Evolutionary conservation across 2,797 vertebrate species (phyloP).

Genomic region (Sarcoramphus papa): DNA sequence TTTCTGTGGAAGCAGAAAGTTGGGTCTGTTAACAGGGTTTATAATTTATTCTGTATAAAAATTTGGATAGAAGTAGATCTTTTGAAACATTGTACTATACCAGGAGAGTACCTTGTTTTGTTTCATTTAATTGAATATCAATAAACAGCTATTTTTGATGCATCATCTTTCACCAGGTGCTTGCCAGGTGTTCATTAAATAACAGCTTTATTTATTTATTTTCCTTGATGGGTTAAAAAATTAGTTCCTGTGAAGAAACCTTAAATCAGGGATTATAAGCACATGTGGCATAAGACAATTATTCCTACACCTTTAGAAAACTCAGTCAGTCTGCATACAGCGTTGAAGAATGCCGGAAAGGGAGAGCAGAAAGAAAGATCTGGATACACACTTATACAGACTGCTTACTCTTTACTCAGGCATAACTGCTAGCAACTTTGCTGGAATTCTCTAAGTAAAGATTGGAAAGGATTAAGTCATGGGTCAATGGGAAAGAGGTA

Average conservation of each 20-base stretch:
- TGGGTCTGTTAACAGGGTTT: conserved; percentile 14
- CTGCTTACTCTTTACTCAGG: background rate
- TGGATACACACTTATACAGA: background rate
- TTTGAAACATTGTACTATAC: conserved; percentile 20
- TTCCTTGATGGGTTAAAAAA: conserved; percentile 1
- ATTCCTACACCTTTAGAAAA: background rate
- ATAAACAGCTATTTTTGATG: background rate
- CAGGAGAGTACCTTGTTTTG: background rate
- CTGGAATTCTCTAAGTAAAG: background rate
- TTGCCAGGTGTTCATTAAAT: conserved; percentile 27
- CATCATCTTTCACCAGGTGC: background rate
- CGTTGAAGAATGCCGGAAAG: background rate
- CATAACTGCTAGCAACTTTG: background rate
- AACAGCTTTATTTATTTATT: conserved; percentile 20
- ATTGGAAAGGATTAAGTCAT: background rate
- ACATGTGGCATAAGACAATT: background rate
- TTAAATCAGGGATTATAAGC: conserved; percentile 8
- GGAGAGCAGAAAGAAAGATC: background rate
- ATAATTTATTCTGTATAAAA: conserved; percentile 46
- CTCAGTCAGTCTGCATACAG: background rate
- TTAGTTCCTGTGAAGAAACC: background rate
- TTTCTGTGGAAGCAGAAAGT: conserved; percentile 40
- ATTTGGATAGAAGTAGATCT: conserved; percentile 15
- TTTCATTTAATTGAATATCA: conserved; percentile 50
- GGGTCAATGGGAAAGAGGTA: background rate